A percentile compares a stretch with the other conserved stretches of the same genome.
Conservation (phyloP, 2,797 vertebrate species). For the Microchirus variegatus region DNA sequence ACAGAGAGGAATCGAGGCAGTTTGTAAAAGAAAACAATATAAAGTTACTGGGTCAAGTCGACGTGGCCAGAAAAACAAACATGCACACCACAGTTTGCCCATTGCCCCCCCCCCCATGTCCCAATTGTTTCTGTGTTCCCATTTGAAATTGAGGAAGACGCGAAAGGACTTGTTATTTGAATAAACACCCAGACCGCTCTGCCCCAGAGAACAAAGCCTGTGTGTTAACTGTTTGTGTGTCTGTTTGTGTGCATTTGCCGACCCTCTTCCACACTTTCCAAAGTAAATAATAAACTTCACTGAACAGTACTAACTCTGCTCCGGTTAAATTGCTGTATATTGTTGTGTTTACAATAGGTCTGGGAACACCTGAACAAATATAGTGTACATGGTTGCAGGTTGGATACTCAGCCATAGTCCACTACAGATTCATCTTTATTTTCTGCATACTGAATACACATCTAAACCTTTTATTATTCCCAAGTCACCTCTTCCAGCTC, state of each 20-base stretch:
- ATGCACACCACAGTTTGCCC: conserved; percentile 8
- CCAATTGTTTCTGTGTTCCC: conserved; percentile 60
- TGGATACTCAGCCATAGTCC: no score
- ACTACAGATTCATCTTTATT: no score
- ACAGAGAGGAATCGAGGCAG: no score
- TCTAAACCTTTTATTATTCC: no score
- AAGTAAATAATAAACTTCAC: conserved; percentile 25
- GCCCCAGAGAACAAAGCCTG: conserved; percentile 43
- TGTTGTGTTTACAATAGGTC: background rate
- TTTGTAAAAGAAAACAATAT: no score
- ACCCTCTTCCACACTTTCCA: conserved; percentile 39
- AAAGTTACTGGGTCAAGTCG: conserved; percentile 25
- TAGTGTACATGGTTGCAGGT: no score
- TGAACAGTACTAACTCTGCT: background rate
- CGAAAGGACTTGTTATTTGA: conserved; percentile 68
- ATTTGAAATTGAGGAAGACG: conserved; percentile 64
- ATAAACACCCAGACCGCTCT: conserved; percentile 45
- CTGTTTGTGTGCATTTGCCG: conserved; percentile 32
- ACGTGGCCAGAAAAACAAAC: conserved; percentile 22
- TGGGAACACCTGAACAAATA: background rate
- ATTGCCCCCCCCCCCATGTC: conserved; percentile 41
- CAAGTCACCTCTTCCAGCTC: no score
- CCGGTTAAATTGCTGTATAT: background rate
- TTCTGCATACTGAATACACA: no score
- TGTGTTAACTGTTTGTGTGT: conserved; percentile 25